These are phyloP conservation scores for Brachionus calyciflorus DNA, from an alignment of 1,140 invertebrate genomes.

Conservation along the genomic window DNA sequence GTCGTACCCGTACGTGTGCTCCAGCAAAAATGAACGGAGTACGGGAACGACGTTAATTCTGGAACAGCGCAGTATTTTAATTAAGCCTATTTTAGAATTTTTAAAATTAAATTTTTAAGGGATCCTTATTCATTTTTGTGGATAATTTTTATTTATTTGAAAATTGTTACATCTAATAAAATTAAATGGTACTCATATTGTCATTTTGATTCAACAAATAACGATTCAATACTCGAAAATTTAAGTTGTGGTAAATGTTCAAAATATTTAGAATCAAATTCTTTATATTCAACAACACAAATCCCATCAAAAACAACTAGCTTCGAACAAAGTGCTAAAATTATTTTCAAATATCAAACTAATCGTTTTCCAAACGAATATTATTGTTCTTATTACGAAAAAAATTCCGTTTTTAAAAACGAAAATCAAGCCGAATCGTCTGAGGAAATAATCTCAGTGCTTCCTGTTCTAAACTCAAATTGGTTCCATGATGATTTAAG, in stretches of 20 bases:
- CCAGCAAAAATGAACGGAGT: no score
- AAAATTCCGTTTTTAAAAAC: neutral
- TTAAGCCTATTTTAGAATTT: no score
- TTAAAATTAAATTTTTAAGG: neutral
- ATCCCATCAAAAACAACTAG: neutral
- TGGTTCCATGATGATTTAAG: conserved; percentile 3
- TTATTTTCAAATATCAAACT: conserved; percentile 18
- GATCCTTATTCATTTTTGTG: neutral
- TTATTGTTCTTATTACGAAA: conserved; percentile 22
- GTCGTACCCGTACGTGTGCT: no score
- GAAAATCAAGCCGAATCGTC: neutral
- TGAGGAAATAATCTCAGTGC: neutral
- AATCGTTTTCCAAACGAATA: conserved; percentile 15
- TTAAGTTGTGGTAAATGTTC: conserved; percentile 22
- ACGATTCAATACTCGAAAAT: neutral
- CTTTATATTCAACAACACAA: neutral
- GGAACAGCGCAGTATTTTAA: no score
- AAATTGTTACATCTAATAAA: neutral
- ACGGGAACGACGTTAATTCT: no score
- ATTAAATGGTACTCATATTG: conserved; percentile 32
- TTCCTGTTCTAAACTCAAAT: neutral
- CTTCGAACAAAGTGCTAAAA: neutral
- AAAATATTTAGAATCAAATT: neutral
- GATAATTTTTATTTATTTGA: neutral
- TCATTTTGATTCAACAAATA: conserved; percentile 7